These are phyloP conservation scores for Ganaspis sp. DNA, from an alignment of 1,140 invertebrate species.

Conservation along the genomic window DNA sequence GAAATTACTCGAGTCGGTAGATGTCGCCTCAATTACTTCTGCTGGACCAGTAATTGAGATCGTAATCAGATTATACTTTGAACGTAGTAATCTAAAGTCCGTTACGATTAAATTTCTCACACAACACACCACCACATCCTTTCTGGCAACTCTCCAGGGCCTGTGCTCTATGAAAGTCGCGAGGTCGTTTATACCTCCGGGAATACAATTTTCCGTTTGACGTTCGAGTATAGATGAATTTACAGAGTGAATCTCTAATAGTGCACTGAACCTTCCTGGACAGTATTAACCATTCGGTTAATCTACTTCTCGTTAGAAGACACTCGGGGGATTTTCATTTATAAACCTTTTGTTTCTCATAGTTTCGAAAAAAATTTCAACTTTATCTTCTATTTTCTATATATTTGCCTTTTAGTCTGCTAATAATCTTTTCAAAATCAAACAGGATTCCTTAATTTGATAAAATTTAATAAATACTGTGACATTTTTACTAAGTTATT, in stretches of 20 bases:
- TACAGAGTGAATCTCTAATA: background rate
- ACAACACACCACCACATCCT: constrained; percentile 56
- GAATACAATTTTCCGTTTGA: constrained; percentile 63
- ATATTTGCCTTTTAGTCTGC: no score
- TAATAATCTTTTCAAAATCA: no score
- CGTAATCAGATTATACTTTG: constrained; percentile 62
- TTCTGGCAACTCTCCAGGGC: constrained; percentile 61
- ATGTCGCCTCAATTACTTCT: constrained; percentile 61
- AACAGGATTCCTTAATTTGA: no score
- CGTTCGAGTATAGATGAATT: constrained; percentile 43
- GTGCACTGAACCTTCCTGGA: background rate
- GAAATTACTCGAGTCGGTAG: constrained; percentile 59
- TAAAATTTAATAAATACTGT: no score
- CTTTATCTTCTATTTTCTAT: no score
- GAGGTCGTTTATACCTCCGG: constrained; percentile 57
- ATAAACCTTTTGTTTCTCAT: no score
- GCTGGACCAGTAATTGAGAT: constrained; percentile 61
- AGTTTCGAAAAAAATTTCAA: no score
- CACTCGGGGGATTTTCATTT: no score
- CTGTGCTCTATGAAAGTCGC: constrained; percentile 57
- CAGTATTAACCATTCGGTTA: background rate
- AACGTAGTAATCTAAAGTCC: constrained; percentile 58
- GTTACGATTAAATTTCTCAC: constrained; percentile 63
- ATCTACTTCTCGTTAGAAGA: no score
- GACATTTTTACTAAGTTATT: no score